A percentile compares a stretch with the other conserved stretches of the same genome.
Evolutionary conservation across 2,888 invertebrate species (phyloP).

Genomic region (Pheosia tremula): DNA sequence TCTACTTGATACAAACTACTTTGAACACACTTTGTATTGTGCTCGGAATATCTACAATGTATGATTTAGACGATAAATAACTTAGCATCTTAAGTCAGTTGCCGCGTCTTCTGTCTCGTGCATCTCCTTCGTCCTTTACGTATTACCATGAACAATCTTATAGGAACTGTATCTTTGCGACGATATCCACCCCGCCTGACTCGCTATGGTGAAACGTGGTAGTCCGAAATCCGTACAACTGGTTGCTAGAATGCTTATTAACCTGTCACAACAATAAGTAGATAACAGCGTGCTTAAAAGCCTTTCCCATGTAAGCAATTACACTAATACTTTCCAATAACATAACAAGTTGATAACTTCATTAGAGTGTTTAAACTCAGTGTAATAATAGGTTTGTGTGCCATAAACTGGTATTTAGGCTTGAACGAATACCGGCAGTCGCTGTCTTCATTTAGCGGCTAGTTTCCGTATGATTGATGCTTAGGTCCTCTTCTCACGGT

Average conservation of each 20-base stretch:
- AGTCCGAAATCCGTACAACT: too few relatives aligned
- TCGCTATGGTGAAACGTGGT: too few relatives aligned
- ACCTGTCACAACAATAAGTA: neutral
- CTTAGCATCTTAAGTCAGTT: neutral
- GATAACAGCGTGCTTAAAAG: neutral
- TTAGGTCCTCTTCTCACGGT: constrained; percentile 26
- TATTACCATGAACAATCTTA: too few relatives aligned
- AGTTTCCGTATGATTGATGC: constrained; percentile 39
- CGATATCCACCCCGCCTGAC: too few relatives aligned
- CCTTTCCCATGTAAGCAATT: neutral
- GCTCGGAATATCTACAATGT: neutral
- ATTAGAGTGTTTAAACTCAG: neutral
- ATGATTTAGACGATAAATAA: neutral
- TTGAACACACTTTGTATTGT: neutral
- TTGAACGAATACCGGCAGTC: constrained; percentile 19
- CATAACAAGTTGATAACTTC: neutral
- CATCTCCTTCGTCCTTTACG: too few relatives aligned
- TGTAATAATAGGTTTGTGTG: neutral
- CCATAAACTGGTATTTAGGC: neutral
- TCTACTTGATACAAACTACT: neutral
- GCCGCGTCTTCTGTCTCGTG: too few relatives aligned
- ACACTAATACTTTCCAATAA: neutral
- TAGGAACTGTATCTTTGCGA: too few relatives aligned
- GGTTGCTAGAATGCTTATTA: neutral
- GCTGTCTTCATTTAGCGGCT: constrained; percentile 35